A percentile compares a stretch with the other conserved stretches of the same genome.
Conservation (phyloP, 2,797 vertebrate genomes). For the Botia almorhae region DNA sequence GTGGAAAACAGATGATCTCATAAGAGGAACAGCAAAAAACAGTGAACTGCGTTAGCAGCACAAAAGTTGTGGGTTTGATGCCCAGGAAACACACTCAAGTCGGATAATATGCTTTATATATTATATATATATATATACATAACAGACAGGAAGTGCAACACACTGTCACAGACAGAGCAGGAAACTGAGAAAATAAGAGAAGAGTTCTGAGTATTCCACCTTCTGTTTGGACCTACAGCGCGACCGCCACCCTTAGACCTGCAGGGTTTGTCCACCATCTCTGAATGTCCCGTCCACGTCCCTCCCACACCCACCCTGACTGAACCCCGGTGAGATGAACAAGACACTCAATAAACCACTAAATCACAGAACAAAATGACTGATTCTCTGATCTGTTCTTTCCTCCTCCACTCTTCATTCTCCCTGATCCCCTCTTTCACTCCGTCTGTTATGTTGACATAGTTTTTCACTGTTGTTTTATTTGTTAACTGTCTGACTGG, state of each 20-base stretch:
- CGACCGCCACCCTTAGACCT: slow-evolving; percentile 93
- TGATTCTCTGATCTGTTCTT: background rate
- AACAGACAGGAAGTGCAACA: slow-evolving; percentile 9
- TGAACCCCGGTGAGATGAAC: slow-evolving; percentile 84
- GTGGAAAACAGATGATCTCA: slow-evolving; percentile 3
- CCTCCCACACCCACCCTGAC: slow-evolving; percentile 84
- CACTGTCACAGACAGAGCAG: background rate
- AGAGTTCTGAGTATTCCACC: background rate
- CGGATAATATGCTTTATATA: too few species aligned
- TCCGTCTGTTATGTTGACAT: background rate
- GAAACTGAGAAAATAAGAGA: background rate
- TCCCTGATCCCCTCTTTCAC: background rate
- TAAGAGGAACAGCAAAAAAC: background rate
- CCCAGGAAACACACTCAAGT: too few species aligned
- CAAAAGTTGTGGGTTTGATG: too few species aligned
- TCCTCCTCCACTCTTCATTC: background rate
- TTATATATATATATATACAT: too few species aligned
- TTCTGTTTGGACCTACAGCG: slow-evolving; percentile 73
- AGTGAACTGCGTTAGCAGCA: background rate
- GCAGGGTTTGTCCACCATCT: slow-evolving; percentile 91
- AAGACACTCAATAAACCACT: background rate
- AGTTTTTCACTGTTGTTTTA: background rate
- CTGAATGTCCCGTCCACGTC: slow-evolving; percentile 82
- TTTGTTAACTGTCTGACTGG: background rate
- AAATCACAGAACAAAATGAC: background rate